phyloP scores from a whole-genome alignment of 2,113 vertebrate species.

The Leiothrix lutea region DNA sequence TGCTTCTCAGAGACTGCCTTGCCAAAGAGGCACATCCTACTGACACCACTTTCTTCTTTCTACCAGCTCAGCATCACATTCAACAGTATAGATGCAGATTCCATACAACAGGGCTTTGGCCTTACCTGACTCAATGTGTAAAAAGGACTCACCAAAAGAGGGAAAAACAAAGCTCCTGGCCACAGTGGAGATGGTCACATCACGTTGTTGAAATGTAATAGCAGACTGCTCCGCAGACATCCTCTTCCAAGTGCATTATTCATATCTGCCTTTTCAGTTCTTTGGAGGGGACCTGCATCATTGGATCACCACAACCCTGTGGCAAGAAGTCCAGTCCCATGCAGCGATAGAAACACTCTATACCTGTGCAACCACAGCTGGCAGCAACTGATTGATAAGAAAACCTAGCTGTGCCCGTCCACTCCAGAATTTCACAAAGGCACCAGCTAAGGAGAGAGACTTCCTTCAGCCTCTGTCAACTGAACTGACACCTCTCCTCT shows the following conservation, averaged over 20 bases:
- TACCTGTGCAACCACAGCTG: background rate
- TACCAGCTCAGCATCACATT: background rate
- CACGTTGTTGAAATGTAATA: background rate
- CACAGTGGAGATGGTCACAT: background rate
- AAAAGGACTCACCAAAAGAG: background rate
- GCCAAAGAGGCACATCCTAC: background rate
- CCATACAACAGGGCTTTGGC: background rate
- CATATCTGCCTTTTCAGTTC: background rate
- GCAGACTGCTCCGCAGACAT: background rate
- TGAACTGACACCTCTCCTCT: background rate
- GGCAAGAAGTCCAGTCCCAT: background rate
- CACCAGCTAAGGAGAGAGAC: background rate
- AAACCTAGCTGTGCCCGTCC: background rate
- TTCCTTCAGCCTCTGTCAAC: background rate
- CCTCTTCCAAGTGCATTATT: background rate
- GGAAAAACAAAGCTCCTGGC: background rate
- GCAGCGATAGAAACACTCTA: fast-evolving
- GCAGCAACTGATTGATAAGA: background rate
- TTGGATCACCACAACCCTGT: background rate
- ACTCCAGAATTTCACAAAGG: background rate
- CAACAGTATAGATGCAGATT: background rate
- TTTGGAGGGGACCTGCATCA: background rate
- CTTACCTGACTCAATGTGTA: background rate
- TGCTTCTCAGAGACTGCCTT: background rate
- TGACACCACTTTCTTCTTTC: background rate